These are phyloP conservation scores for Drosophila eugracilis DNA, from an alignment of 1,140 invertebrate genomes.

Conservation along the genomic window DNA sequence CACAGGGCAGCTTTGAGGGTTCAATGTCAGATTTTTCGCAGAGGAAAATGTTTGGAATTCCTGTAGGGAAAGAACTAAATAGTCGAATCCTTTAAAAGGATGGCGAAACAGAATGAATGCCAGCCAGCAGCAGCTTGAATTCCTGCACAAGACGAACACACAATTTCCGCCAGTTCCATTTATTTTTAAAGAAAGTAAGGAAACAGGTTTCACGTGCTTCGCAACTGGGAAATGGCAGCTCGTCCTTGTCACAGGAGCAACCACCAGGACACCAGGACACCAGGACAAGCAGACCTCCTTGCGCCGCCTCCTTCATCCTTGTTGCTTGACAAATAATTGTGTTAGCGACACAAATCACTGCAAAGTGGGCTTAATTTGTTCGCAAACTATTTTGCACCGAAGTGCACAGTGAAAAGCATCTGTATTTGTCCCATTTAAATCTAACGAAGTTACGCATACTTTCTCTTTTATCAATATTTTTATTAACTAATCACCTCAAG, in stretches of 20 bases:
- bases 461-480: no score
- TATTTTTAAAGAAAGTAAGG: slow-evolving; percentile 26
- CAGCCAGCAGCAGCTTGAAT: slow-evolving; percentile 25
- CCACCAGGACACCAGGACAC: slow-evolving; percentile 7
- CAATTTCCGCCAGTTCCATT: slow-evolving; percentile 13
- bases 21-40: slow-evolving; percentile 1
- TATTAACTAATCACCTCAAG: no score
- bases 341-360: slow-evolving; percentile 77
- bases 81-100: slow-evolving; percentile 12
- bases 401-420: slow-evolving; percentile 4
- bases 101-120: slow-evolving; percentile 5
- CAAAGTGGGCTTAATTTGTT: slow-evolving; percentile 78
- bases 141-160: slow-evolving; percentile 5
- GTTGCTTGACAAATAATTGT: slow-evolving; percentile 69
- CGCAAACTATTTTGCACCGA: slow-evolving; percentile 64
- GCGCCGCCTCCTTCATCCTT: slow-evolving; percentile 23
- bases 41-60: slow-evolving; percentile 1
- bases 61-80: background rate
- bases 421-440: background rate
- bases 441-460: no score
- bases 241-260: slow-evolving; percentile 27
- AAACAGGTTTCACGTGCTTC: slow-evolving; percentile 28
- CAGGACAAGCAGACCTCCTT: slow-evolving; percentile 1
- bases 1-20: background rate
- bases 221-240: slow-evolving; percentile 21